Conservation (phyloP, 1,140 invertebrate species). For the Tetramorium simillimum region DNA sequence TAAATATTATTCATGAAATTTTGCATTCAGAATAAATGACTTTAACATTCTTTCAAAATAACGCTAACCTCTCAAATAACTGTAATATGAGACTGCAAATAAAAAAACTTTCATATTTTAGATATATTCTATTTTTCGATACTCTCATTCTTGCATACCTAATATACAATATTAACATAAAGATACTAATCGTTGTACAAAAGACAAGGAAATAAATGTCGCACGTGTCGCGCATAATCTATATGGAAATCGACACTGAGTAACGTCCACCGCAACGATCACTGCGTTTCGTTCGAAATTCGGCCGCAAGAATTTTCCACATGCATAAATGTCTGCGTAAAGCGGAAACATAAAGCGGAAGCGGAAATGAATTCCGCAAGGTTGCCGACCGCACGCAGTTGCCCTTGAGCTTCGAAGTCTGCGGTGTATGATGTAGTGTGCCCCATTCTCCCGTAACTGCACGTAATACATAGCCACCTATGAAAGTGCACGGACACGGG, state of each 20-base stretch:
- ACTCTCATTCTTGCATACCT: not conserved
- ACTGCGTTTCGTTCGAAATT: not conserved
- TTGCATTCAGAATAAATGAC: not conserved
- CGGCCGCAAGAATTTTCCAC: constrained; percentile 71
- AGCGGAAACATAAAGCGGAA: constrained; percentile 74
- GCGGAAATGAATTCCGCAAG: constrained; percentile 71
- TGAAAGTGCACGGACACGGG: constrained; percentile 62
- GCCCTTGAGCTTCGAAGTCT: constrained; percentile 68
- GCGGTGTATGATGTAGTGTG: not conserved
- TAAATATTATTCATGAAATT: not conserved
- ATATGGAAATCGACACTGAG: constrained; percentile 20
- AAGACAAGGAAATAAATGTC: constrained; percentile 2
- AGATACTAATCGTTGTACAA: not conserved
- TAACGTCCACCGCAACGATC: constrained; percentile 29
- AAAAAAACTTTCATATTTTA: not conserved
- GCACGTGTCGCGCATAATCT: constrained; percentile 38
- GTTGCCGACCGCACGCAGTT: constrained; percentile 76
- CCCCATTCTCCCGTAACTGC: not conserved
- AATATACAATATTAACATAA: constrained; percentile 7
- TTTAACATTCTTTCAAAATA: not conserved
- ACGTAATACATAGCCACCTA: constrained; percentile 28
- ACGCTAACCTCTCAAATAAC: not conserved
- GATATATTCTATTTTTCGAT: not conserved
- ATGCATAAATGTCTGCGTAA: constrained; percentile 78
- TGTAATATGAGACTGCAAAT: not conserved